These are phyloP conservation scores for Atrina japonica DNA, from an alignment of 2,888 invertebrate species.

Conservation along the genomic window DNA sequence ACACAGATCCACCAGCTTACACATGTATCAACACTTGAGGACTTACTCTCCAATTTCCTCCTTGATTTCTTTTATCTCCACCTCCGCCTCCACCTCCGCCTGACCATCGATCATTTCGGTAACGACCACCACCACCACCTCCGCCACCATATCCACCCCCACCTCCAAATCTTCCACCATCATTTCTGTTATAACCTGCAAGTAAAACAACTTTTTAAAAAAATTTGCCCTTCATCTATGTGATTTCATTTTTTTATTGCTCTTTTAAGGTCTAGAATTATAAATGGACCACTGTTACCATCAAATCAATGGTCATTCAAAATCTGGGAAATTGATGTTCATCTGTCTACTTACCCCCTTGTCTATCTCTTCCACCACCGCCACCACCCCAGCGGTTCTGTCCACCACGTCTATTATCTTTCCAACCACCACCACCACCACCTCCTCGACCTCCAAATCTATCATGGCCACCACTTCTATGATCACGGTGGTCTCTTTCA, in stretches of 20 bases:
- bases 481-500: conserved; percentile 15
- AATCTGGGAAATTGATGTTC: no score
- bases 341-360: no score
- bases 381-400: conserved; percentile 29
- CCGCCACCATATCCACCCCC: conserved; percentile 52
- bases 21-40: no score
- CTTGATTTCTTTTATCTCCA: conserved; percentile 12
- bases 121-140: conserved; percentile 34
- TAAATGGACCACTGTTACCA: no score
- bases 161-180: conserved; percentile 35
- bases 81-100: conserved; percentile 7
- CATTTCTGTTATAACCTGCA: neutral
- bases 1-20: no score
- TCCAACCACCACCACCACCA: conserved; percentile 52
- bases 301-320: no score
- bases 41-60: conserved; percentile 16
- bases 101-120: conserved; percentile 8
- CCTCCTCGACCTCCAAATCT: conserved; percentile 38
- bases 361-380: conserved; percentile 5
- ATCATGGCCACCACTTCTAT: conserved; percentile 40
- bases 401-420: conserved; percentile 26
- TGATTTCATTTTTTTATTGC: no score
- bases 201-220: no score
- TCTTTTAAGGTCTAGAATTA: no score
- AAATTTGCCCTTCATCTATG: no score